Base-by-base conservation (phyloP, 1,140 invertebrate species). In the Pogonomyrmex barbatus region DNA sequence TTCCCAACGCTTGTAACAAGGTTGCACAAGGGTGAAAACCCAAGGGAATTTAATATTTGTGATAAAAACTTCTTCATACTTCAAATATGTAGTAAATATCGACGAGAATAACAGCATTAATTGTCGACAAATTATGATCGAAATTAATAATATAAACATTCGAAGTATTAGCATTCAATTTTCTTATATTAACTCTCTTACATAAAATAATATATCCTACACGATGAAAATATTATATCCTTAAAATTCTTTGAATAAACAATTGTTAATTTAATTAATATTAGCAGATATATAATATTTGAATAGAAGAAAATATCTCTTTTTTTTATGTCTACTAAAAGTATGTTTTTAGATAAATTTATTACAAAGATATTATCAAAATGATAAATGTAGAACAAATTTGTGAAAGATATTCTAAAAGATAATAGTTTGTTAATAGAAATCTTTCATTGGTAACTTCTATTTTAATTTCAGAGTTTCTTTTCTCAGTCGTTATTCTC, bases 321-420 rank as follows among this genome's bases (percentile, higher is more conserved):
- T 75, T 56, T 56, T 24, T 24, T 24, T 24, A n/a, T n/a, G 10
- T 4, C 9, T 17, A 6, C 12, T 14, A 75, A 75, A 56, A 24
- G 24, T 36, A 56, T 10, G 9, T 73, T 56, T 56, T 56, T 6
- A 56, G 2, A 70, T 47, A 70, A 30, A 45, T 24, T 14, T 47
- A 6, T 8, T 50, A 56, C 17, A 2, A 36, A 56, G n/a, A 56
- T 9, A 56, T 56, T 30, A 36, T 54, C 3, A 6, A 73, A 73
- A 71, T 17, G 9, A 36, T 14, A 75, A 56, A 52, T 75, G n/a
- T 75, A n/a, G 47, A 77, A 77, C 2, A 45, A 3, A 73, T 73
- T 52, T 8, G 6, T 62, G 8, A 33, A 45, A 62, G 4, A 76
- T 17, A 33, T 47, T 24, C 9, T 45, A 42, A 24, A 47, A 60